Evolutionary conservation across 2,797 vertebrate species (phyloP).

Genomic region (Loris lydekkerianus): DNA sequence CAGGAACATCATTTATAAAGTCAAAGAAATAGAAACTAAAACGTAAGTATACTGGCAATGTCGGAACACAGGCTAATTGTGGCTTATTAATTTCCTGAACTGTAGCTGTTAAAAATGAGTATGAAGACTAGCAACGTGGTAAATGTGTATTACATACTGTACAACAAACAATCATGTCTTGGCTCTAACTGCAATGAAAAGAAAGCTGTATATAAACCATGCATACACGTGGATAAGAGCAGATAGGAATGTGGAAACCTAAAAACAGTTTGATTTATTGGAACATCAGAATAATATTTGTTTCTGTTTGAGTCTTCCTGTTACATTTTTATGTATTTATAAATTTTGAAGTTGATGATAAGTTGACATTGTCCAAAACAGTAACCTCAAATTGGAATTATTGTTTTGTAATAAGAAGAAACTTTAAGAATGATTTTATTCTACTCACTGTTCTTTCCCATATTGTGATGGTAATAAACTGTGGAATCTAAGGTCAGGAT

Average conservation of each 20-base stretch:
- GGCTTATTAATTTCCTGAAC: slow-evolving; percentile 9
- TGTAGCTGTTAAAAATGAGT: not conserved
- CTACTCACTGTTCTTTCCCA: not conserved
- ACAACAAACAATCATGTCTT: not conserved
- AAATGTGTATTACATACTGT: not conserved
- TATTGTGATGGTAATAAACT: not conserved
- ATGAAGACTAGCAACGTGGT: not conserved
- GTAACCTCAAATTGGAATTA: not conserved
- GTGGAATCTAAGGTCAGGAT: not conserved
- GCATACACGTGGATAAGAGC: not conserved
- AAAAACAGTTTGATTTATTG: not conserved
- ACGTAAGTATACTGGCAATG: not conserved
- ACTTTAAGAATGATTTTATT: not conserved
- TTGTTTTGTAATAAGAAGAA: not conserved
- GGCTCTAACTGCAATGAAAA: not conserved
- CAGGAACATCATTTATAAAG: not conserved
- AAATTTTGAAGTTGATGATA: not conserved
- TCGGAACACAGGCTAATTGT: not conserved
- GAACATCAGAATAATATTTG: not conserved
- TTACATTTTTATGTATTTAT: not conserved
- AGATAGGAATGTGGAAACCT: not conserved
- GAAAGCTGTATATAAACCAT: not conserved
- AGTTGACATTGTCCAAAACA: not conserved
- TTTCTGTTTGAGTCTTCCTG: slow-evolving; percentile 28
- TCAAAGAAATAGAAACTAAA: slow-evolving; percentile 21